Base-by-base conservation (phyloP, 2,888 invertebrate species). In the Alitta virens region DNA sequence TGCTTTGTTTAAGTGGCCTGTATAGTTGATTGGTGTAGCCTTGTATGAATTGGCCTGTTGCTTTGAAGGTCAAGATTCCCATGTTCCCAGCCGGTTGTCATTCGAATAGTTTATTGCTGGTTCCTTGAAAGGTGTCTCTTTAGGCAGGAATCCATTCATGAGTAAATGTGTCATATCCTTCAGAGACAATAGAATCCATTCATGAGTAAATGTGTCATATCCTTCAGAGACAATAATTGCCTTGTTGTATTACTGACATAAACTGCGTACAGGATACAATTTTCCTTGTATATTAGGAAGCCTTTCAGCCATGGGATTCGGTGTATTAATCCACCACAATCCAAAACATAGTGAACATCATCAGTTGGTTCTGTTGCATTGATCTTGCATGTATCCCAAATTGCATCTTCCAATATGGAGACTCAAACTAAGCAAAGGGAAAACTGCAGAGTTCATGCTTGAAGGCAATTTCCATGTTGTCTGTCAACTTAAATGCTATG, bases 151-250 rank as follows among this genome's bases (percentile, higher is more conserved):
- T n/a, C n/a, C n/a, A n/a, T n/a, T n/a, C n/a, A n/a, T n/a, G n/a
- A n/a, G n/a, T n/a, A n/a, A n/a, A n/a, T 72, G 70, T 1, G 71
- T 65, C 9, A 33, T 42, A 38, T 73, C 70, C 53, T 72, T 74
- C 14, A 69, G 72, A 12, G 69, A 61, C 26, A n/a, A n/a, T n/a
- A n/a, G n/a, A n/a, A n/a, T n/a, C n/a, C n/a, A n/a, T n/a, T n/a
- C n/a, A n/a, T n/a, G n/a, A n/a, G n/a, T n/a, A n/a, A 65, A 66
- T 7, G 27, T 16, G 9, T 21, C 40, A 56, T 74, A 72, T 2
- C 74, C 71, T 65, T 72, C 74, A 65, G 73, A 74, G 2, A 72
- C 69, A 57, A 66, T 56, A 9, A 60, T 65, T 9, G 65, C 18
- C 5, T 56, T 26, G 3, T 43, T 56, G 54, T 68, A 72, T 21